A percentile compares a stretch with the other conserved stretches of the same genome.
These are phyloP conservation scores for Oophaga sylvatica DNA, from an alignment of 2,797 vertebrate species.

Conservation along the genomic window DNA sequence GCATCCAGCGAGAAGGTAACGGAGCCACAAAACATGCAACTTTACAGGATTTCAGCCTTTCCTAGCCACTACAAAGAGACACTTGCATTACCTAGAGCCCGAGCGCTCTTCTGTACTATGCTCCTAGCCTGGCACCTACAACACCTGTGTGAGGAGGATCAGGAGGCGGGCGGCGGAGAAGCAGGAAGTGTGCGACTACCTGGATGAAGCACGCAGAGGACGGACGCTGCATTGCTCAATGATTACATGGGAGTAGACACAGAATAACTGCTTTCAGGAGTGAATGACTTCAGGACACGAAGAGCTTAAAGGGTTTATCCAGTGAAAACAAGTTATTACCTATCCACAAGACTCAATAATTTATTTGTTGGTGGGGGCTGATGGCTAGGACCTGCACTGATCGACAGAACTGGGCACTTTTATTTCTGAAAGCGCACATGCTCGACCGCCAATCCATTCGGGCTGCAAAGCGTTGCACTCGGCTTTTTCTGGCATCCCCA, in stretches of 20 bases:
- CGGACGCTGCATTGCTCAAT: slow-evolving; percentile 17
- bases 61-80: background rate
- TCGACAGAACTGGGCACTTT: too few species aligned
- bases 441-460: too few species aligned
- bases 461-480: too few species aligned
- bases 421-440: too few species aligned
- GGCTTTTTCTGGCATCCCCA: too few species aligned
- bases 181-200: slow-evolving; percentile 44
- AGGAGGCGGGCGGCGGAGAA: slow-evolving; percentile 23
- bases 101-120: slow-evolving; percentile 23
- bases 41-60: background rate
- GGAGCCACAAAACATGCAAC: background rate
- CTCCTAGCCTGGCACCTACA: slow-evolving; percentile 35
- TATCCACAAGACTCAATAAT: too few species aligned
- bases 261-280: background rate
- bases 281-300: background rate
- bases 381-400: too few species aligned
- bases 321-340: too few species aligned
- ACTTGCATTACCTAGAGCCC: slow-evolving; percentile 37
- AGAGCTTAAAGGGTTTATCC: background rate
- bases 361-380: too few species aligned
- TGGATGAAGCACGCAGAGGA: background rate
- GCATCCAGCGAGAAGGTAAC: background rate
- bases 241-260: background rate
- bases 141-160: slow-evolving; percentile 53